Evolutionary conservation across 1,140 invertebrate genomes (phyloP).

Genomic region (Brachionus paranguensis): DNA sequence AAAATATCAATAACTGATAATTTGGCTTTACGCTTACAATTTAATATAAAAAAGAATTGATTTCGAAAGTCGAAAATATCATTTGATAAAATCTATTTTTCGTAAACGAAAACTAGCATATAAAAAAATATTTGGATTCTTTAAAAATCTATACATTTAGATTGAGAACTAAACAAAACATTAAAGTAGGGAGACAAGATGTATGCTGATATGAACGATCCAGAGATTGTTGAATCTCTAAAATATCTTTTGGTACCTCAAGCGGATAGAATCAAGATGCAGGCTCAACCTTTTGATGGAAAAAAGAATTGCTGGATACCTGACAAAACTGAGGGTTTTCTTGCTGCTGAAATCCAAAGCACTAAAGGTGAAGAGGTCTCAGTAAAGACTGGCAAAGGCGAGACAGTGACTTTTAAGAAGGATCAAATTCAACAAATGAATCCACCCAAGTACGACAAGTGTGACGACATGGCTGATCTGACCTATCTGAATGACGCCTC

Average conservation of each 20-base stretch:
- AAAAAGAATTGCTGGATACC: slow-evolving; percentile 99
- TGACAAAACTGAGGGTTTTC: slow-evolving; percentile 91
- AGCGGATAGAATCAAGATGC: slow-evolving; percentile 47
- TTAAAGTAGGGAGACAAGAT: not conserved
- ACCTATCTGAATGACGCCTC: slow-evolving; percentile 99
- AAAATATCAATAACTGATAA: slow-evolving; percentile 22
- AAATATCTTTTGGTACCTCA: slow-evolving; percentile 37
- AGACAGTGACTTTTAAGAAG: slow-evolving; percentile 77
- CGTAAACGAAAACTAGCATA: not conserved
- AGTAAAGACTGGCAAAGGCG: slow-evolving; percentile 62
- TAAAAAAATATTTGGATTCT: not conserved
- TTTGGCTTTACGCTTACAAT: slow-evolving; percentile 6
- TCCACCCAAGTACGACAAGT: slow-evolving; percentile 98
- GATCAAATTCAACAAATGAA: slow-evolving; percentile 95
- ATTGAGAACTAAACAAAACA: not conserved
- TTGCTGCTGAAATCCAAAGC: slow-evolving; percentile 91
- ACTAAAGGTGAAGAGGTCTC: slow-evolving; percentile 95
- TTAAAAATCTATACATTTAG: not conserved
- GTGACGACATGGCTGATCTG: slow-evolving; percentile 99
- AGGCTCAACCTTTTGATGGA: slow-evolving; percentile 95
- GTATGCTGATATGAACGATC: slow-evolving; percentile 38
- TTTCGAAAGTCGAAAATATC: not conserved
- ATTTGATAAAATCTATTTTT: not conserved
- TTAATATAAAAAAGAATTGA: slow-evolving; percentile 4
- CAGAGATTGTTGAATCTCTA: slow-evolving; percentile 39